A percentile compares a stretch with the other conserved stretches of the same genome.
Conservation (phyloP, 2,113 vertebrate species). For the Atrichornis clamosus region DNA sequence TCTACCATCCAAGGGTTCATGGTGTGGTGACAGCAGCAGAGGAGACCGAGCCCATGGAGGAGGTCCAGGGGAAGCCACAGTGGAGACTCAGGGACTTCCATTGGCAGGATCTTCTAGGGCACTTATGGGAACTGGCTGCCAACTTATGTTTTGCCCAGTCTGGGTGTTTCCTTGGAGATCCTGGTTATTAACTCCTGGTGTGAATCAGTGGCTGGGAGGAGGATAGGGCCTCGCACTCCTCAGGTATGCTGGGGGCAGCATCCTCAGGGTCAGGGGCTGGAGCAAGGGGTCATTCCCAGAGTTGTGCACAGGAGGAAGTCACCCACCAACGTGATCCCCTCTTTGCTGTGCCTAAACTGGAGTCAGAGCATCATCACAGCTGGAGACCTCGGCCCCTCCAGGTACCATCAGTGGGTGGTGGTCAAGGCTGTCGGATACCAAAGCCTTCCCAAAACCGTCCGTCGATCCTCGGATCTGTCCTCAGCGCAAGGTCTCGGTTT, state of each 20-base stretch:
- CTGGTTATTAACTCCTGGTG: not conserved
- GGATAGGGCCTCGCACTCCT: not conserved
- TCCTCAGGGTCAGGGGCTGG: not conserved
- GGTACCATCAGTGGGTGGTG: not conserved
- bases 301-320: fast-evolving
- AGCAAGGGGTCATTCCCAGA: not conserved
- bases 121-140: not conserved
- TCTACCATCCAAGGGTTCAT: not conserved
- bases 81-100: fast-evolving
- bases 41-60: not conserved
- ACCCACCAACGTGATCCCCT: not conserved
- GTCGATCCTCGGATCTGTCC: not conserved
- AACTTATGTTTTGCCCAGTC: not conserved
- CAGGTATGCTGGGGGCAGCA: fast-evolving
- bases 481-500: not conserved
- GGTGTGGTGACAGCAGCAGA: not conserved
- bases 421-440: fast-evolving
- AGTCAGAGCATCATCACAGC: not conserved
- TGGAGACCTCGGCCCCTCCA: not conserved
- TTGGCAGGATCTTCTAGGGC: not conserved
- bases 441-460: not conserved
- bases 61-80: fast-evolving
- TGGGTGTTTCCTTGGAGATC: not conserved
- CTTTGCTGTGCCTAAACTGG: not conserved
- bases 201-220: not conserved